phyloP scores from a whole-genome alignment of 2,888 invertebrate species.

The Resseliella maxima region DNA sequence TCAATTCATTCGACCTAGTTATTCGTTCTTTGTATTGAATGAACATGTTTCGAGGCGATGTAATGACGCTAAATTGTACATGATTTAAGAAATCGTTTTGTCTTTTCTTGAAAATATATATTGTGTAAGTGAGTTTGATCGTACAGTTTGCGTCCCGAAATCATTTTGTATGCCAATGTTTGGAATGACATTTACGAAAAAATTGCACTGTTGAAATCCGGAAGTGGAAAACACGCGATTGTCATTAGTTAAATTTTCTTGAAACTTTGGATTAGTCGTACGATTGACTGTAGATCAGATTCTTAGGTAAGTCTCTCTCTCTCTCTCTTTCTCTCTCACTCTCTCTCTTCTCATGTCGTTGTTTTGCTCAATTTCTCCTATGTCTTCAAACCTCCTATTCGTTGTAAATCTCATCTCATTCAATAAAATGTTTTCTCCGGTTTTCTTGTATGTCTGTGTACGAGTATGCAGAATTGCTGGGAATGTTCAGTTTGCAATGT shows the following conservation, averaged over 20 bases:
- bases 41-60: neutral
- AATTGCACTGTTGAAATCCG: neutral
- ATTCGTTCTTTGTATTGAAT: neutral
- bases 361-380: neutral
- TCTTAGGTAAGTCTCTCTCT: slow-evolving; percentile 4
- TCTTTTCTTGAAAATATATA: no score
- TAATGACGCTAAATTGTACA: neutral
- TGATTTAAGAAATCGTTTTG: neutral
- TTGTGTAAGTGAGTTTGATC: neutral
- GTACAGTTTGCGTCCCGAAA: neutral
- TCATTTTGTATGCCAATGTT: neutral
- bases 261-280: neutral
- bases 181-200: neutral
- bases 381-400: neutral
- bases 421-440: neutral
- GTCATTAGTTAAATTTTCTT: slow-evolving; percentile 22
- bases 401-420: neutral
- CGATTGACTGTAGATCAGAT: neutral
- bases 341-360: neutral
- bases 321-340: neutral
- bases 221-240: slow-evolving; percentile 14
- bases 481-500: no score
- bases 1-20: slow-evolving; percentile 26
- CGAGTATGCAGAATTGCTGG: neutral
- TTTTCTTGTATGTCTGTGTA: neutral